Evolutionary conservation across 2,113 vertebrate genomes (phyloP).

Genomic region (Dissostichus mawsoni): DNA sequence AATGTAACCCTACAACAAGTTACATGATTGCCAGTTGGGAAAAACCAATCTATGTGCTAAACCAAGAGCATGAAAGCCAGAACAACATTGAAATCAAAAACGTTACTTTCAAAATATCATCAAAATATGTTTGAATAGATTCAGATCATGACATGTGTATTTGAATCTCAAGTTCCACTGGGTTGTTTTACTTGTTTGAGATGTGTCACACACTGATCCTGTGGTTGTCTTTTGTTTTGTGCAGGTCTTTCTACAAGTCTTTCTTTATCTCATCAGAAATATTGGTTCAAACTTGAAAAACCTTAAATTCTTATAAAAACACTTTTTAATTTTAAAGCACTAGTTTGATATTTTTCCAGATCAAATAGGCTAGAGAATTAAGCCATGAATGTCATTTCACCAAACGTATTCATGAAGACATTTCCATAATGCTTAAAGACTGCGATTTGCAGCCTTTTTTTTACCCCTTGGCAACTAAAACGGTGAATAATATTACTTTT

Average conservation of each 20-base stretch:
- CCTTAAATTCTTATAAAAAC: constrained; percentile 17
- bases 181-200: not conserved
- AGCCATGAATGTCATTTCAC: constrained; percentile 17
- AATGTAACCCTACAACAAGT: not conserved
- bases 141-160: not conserved
- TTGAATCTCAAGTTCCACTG: not conserved
- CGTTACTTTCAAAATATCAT: not conserved
- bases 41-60: not conserved
- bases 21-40: not conserved
- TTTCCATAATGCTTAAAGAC: not conserved
- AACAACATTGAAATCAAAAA: not conserved
- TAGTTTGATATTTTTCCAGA: too few relatives aligned
- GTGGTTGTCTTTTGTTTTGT: not conserved
- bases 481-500: not conserved
- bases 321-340: not conserved
- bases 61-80: not conserved
- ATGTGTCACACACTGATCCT: not conserved
- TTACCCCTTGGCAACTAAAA: not conserved
- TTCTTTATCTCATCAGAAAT: not conserved
- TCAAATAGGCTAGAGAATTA: not conserved
- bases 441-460: not conserved
- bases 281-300: constrained; percentile 23
- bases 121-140: not conserved
- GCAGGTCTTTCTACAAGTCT: not conserved
- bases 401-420: constrained; percentile 2